Conservation (phyloP, 2,113 vertebrate genomes). For the Malurus elegans region DNA sequence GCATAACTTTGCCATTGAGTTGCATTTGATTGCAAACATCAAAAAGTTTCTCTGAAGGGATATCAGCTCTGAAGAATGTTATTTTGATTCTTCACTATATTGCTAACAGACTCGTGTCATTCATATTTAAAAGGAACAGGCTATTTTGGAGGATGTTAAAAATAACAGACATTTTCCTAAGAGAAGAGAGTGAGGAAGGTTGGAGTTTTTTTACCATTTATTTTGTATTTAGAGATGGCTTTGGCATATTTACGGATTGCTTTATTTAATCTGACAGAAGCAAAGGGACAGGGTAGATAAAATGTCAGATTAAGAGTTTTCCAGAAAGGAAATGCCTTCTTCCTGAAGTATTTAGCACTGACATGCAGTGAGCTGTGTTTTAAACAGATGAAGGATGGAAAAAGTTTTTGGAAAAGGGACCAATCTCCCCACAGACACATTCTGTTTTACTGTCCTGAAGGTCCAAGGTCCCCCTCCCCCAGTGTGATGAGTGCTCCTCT, state of each 20-base stretch:
- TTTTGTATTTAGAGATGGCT: neutral
- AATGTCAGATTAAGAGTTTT: constrained; percentile 44
- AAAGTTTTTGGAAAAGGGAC: neutral
- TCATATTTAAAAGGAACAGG: constrained; percentile 40
- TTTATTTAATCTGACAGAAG: constrained; percentile 43
- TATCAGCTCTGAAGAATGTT: constrained; percentile 1
- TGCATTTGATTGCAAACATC: constrained; percentile 49
- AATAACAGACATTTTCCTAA: constrained; percentile 17
- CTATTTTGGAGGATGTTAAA: constrained; percentile 42
- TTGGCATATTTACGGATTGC: neutral
- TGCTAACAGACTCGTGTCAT: constrained; percentile 9
- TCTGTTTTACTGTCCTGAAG: neutral
- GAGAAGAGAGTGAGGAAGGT: neutral
- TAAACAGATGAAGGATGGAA: neutral
- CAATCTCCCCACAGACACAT: neutral
- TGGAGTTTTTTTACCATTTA: neutral
- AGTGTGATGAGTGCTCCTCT: neutral
- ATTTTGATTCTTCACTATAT: constrained; percentile 3
- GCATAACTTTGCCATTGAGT: constrained; percentile 26
- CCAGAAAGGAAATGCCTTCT: neutral
- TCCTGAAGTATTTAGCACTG: constrained; percentile 4
- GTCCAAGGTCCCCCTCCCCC: neutral
- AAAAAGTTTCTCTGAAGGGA: constrained; percentile 45
- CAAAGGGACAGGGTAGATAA: constrained; percentile 12
- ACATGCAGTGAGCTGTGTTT: neutral